Percentiles rank a stretch among this genome's conserved stretches.
These are phyloP conservation scores for Meriones unguiculatus DNA, from an alignment of 2,113 vertebrate species.

Conservation along the genomic window DNA sequence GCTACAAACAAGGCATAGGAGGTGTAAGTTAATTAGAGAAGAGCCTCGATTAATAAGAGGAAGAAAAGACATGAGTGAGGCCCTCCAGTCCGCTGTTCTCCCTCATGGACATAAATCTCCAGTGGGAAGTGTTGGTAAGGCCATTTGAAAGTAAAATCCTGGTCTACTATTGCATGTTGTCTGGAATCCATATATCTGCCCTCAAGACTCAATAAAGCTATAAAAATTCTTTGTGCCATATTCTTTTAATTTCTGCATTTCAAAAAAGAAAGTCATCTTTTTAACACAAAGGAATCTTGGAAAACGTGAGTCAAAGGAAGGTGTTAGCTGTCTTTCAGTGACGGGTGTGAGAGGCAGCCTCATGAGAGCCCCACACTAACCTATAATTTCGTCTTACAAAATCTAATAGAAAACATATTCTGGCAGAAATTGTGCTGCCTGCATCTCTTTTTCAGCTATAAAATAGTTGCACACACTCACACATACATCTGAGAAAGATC, in stretches of 20 bases:
- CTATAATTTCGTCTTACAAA: slow-evolving; percentile 73
- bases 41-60: slow-evolving; percentile 34
- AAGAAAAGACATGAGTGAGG: background rate
- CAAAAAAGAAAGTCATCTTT: slow-evolving; percentile 58
- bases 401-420: slow-evolving; percentile 77
- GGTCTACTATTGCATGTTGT: slow-evolving; percentile 73
- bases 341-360: slow-evolving; percentile 54
- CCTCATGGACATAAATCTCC: slow-evolving; percentile 69
- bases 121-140: slow-evolving; percentile 57
- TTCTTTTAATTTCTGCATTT: slow-evolving; percentile 79
- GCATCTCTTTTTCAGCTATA: slow-evolving; percentile 72
- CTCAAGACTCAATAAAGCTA: slow-evolving; percentile 77
- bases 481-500: slow-evolving; percentile 67
- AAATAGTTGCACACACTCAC: slow-evolving; percentile 63
- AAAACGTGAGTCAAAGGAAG: slow-evolving; percentile 77
- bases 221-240: slow-evolving; percentile 76
- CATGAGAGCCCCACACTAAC: slow-evolving; percentile 56
- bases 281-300: slow-evolving; percentile 70
- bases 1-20: background rate
- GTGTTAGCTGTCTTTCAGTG: slow-evolving; percentile 69
- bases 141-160: slow-evolving; percentile 77
- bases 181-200: slow-evolving; percentile 81
- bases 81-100: slow-evolving; percentile 32
- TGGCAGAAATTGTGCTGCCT: slow-evolving; percentile 55
- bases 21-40: slow-evolving; percentile 39